Conservation (phyloP, 2,113 vertebrate genomes). For the Dinomys branickii region DNA sequence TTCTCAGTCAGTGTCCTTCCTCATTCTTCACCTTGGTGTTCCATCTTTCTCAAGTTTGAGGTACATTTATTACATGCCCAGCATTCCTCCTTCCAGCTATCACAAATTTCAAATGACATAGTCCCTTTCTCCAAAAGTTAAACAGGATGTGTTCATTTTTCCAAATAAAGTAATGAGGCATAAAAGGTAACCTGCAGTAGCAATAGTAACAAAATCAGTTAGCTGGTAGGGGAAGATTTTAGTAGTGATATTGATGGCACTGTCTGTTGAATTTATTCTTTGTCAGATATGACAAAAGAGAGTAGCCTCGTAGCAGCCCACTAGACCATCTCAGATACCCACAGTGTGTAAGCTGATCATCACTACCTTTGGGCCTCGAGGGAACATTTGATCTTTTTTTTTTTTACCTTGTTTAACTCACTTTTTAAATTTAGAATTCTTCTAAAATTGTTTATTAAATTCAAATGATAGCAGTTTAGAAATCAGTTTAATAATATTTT, state of each 20-base stretch:
- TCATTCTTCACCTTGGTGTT: conserved; percentile 11
- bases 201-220: conserved; percentile 10
- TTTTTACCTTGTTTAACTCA: conserved; percentile 43
- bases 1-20: not conserved
- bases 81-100: conserved; percentile 12
- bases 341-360: not conserved
- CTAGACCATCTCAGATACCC: conserved; percentile 46
- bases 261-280: conserved; percentile 63
- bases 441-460: not conserved
- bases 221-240: conserved; percentile 59
- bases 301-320: conserved; percentile 35
- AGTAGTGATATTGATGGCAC: conserved; percentile 71
- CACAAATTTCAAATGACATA: conserved; percentile 60
- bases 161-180: conserved; percentile 74
- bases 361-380: not conserved
- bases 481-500: not conserved
- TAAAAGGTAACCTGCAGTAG: conserved; percentile 67
- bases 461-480: not conserved
- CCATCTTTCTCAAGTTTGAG: conserved; percentile 37
- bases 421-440: not conserved
- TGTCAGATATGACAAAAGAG: conserved; percentile 65
- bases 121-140: conserved; percentile 73
- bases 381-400: conserved; percentile 1
- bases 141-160: conserved; percentile 58
- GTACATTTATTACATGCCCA: conserved; percentile 25